A percentile compares a stretch with the other conserved stretches of the same genome.
Evolutionary conservation across 1,140 invertebrate species (phyloP).

Genomic region (Aphis gossypii): DNA sequence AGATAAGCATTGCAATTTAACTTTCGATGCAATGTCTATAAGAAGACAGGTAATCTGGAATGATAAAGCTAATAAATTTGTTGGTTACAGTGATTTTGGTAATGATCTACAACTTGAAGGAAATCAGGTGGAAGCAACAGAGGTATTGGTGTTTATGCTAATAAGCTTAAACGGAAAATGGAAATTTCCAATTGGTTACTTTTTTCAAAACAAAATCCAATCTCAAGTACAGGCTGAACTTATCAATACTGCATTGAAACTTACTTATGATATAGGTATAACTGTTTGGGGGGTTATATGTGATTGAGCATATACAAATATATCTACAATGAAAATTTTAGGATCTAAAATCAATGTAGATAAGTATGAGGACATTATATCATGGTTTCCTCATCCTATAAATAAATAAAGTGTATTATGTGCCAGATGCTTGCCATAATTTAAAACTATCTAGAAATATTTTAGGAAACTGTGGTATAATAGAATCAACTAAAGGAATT

Average conservation of each 20-base stretch:
- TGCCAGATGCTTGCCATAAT: neutral
- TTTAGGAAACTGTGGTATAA: too few relatives aligned
- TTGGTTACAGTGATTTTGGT: neutral
- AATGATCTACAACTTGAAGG: neutral
- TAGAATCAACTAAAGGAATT: too few relatives aligned
- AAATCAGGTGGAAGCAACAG: neutral
- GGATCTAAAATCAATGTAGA: too few relatives aligned
- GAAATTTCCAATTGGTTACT: neutral
- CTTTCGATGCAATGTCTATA: conserved; percentile 15
- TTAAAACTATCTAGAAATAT: neutral
- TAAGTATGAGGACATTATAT: too few relatives aligned
- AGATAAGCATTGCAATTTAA: neutral
- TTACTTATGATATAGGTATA: too few relatives aligned
- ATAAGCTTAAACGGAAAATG: neutral
- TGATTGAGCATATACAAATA: too few relatives aligned
- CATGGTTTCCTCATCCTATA: neutral
- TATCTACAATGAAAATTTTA: too few relatives aligned
- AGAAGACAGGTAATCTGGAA: conserved; percentile 6
- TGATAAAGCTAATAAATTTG: neutral
- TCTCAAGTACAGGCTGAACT: too few relatives aligned
- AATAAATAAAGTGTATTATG: neutral
- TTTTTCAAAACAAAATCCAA: too few relatives aligned
- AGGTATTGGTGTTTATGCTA: conserved; percentile 21
- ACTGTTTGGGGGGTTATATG: too few relatives aligned
- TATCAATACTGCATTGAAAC: too few relatives aligned